Base-by-base conservation (phyloP, 2,797 vertebrate genomes). In the Labeo calbasu region DNA sequence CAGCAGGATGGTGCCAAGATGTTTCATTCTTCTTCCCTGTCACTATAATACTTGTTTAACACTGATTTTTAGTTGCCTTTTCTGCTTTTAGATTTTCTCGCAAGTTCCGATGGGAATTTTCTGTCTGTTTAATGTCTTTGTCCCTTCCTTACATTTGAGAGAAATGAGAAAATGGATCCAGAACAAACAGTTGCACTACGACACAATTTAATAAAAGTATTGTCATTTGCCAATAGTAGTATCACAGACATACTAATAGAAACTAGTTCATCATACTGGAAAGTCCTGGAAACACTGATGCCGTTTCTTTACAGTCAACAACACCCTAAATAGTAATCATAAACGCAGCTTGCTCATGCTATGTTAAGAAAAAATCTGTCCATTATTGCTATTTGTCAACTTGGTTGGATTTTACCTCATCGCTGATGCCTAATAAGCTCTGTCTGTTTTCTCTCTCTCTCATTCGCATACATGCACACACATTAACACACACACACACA, bases 401-500 rank as follows among this genome's bases (percentile, higher is more conserved):
- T 65, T 75, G 4, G 0, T 40, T 75, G 17, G 10, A 32, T 53
- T 73, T 51, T 19, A 19, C 48, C 9, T 32, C 68, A 70, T n/a
- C 2, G 21, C 19, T 28, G 15, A 72, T 50, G 70, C 9, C 5
- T 7, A 75, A 40, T 36, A 55, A 55, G 19, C 17, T 66, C 32
- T 32, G 8, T 80, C 4, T 40, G 2, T 75, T 77, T 43, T 46
- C 28, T 32, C 2, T 84, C 17, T 82, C 17, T 82, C 2, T 82
- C 55, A 51, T 14, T n/a, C 25, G 10, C 21, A 28, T 8, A 40
- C 19, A 59, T 12, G 6, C 43, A 32, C 23, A 82, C 36, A 55
- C n/a, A 53, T 32, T 68, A 32, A 43, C 46, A 23, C 40, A 14
- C 28, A 28, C 28, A 28, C 28, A 50, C 46, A 48, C 10, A 53